These are phyloP conservation scores for Tauraco erythrolophus DNA, from an alignment of 2,113 vertebrate genomes.

Conservation along the genomic window DNA sequence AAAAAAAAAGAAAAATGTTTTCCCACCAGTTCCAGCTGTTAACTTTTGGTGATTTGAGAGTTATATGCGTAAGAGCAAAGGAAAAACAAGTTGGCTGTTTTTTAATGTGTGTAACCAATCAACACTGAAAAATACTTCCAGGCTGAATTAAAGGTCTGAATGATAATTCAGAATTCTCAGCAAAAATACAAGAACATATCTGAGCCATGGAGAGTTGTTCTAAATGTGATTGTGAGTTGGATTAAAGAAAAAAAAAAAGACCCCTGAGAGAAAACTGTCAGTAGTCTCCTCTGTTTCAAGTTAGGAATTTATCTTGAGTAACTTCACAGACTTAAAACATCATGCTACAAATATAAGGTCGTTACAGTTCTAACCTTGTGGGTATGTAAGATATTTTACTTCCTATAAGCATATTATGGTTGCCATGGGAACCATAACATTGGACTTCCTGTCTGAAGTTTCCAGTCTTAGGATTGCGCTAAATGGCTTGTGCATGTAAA, in stretches of 20 bases:
- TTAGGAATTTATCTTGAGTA: neutral
- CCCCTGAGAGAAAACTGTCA: neutral
- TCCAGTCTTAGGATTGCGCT: neutral
- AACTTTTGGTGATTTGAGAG: neutral
- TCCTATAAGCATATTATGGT: neutral
- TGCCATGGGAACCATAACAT: neutral
- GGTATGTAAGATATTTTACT: neutral
- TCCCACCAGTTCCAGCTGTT: neutral
- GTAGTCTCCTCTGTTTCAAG: neutral
- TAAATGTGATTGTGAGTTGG: neutral
- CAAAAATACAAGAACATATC: neutral
- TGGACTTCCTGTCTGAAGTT: neutral
- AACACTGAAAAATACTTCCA: neutral
- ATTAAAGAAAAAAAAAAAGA: neutral
- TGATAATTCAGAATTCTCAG: neutral
- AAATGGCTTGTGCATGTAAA: neutral
- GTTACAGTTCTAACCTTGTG: neutral
- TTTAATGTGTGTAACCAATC: neutral
- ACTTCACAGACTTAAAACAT: neutral
- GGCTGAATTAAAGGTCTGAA: neutral
- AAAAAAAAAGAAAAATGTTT: neutral
- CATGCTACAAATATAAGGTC: neutral
- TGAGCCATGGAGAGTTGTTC: neutral
- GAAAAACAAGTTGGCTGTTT: neutral
- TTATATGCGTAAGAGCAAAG: neutral